Evolutionary conservation across 2,113 vertebrate species (phyloP).

Genomic region (Saguinus midas): DNA sequence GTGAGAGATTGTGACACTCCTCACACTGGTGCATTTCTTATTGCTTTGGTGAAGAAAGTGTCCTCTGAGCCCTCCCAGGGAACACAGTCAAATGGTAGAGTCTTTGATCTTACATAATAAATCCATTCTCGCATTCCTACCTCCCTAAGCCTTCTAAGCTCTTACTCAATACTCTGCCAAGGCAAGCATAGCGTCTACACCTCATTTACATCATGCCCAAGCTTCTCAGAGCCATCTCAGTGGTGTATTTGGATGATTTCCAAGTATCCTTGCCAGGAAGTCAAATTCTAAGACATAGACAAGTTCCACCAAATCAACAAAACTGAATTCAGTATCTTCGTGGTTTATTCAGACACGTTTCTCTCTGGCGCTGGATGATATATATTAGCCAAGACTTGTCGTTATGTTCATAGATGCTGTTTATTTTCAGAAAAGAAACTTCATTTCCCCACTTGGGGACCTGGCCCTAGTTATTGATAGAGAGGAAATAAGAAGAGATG

Average conservation of each 20-base stretch:
- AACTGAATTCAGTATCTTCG: neutral
- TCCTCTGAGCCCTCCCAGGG: neutral
- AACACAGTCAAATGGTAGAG: too few species aligned
- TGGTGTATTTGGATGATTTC: neutral
- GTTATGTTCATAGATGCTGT: neutral
- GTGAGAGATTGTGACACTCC: rapidly evolving
- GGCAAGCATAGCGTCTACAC: rapidly evolving
- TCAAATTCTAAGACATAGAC: neutral
- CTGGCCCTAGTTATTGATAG: neutral
- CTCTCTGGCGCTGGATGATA: neutral
- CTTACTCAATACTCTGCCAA: neutral
- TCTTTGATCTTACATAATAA: rapidly evolving
- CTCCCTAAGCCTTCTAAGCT: neutral
- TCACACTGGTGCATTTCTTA: neutral
- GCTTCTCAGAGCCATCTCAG: neutral
- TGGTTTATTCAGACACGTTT: neutral
- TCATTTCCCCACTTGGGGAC: neutral
- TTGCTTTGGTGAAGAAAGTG: neutral
- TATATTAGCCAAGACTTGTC: rapidly evolving
- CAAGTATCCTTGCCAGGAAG: neutral
- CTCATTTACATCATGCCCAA: rapidly evolving
- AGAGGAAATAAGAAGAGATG: neutral
- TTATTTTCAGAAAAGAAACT: neutral
- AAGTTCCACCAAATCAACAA: neutral
- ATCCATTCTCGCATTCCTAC: neutral